Evolutionary conservation across 35 echinoderm and acorn worm species (phyloP), one percentile per base, ranked within the genome.

Genomic region (Apostichopus parvimensis): DNA sequence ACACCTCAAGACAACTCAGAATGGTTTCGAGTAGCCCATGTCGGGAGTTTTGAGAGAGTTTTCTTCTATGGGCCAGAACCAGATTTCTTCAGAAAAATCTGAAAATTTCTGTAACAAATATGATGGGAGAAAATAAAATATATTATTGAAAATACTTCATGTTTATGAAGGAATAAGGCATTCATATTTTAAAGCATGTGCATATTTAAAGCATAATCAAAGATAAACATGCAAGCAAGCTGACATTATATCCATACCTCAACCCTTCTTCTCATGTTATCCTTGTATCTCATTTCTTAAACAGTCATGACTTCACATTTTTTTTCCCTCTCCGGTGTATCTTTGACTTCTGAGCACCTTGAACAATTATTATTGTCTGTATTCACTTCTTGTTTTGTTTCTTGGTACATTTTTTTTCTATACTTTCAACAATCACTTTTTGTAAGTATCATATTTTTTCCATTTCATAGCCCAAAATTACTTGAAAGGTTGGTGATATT

Each of bases 381-480:
- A 18, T 14, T 75, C n/a, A 22, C 17, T 14, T 68, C 18, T 75
- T 75, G 15, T 75, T 73, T 73, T 21, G 11, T 73, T 15, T 73
- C n/a, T 73, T 73, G 9, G 13, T 73, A 73, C 15, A 21, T 73
- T 73, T 15, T 73, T 61, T 73, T 15, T 73, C 2, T 7, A 11
- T 14, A 45, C 34, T 45, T 45, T 45, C 34, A 45, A 45, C 34
- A 45, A 45, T 45, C 34, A 45, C 34, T 45, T 45, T n/a, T 75
- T 75, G 17, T 75, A 61, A 0, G 58, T 75, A 20, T 75, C 17
- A 18, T 75, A 75, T 22, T 75, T 75, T 75, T 75, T 18, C 20
- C 20, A 75, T 75, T 75, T 75, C 13, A 14, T n/a, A 75, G 71
- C 71, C 71, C 71, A 75, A 75, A 75, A 18, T 75, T 75, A 75